Conservation (phyloP, 1,140 invertebrate species). For the Drosophila tristis region DNA sequence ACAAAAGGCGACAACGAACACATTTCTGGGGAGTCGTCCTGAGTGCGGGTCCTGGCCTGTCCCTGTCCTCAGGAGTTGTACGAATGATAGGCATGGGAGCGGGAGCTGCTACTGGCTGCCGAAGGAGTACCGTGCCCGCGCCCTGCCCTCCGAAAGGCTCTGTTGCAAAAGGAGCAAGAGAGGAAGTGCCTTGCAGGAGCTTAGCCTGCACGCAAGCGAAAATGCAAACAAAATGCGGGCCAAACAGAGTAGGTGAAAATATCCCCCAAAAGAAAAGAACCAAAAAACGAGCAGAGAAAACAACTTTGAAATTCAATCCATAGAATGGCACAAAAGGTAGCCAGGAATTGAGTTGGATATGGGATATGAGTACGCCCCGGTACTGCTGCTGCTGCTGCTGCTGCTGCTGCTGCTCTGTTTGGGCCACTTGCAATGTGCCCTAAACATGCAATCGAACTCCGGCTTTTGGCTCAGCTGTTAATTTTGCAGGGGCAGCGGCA, state of each 20-base stretch:
- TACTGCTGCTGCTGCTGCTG: neutral
- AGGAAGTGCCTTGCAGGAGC: neutral
- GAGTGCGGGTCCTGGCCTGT: too few relatives aligned
- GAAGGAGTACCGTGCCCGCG: neutral
- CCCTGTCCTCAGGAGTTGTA: too few relatives aligned
- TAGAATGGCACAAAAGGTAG: slow-evolving; percentile 22
- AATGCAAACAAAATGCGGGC: slow-evolving; percentile 33
- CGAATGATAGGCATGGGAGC: too few relatives aligned
- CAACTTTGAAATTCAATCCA: slow-evolving; percentile 35
- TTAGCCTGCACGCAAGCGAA: slow-evolving; percentile 31
- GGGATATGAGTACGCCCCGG: too few relatives aligned
- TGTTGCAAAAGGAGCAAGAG: too few relatives aligned
- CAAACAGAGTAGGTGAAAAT: slow-evolving; percentile 30
- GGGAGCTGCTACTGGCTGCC: too few relatives aligned
- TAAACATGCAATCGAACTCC: slow-evolving; percentile 66
- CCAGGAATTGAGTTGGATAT: neutral
- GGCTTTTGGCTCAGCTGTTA: slow-evolving; percentile 51
- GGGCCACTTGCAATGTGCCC: slow-evolving; percentile 34
- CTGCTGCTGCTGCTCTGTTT: neutral
- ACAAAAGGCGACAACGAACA: slow-evolving; percentile 38
- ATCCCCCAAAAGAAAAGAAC: neutral
- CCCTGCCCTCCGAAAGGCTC: too few relatives aligned
- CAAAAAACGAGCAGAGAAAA: slow-evolving; percentile 1
- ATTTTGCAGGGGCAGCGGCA: slow-evolving; percentile 47
- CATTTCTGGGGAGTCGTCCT: too few relatives aligned